These are phyloP conservation scores for Cosmia trapezina DNA, from an alignment of 2,888 invertebrate species.

Conservation along the genomic window DNA sequence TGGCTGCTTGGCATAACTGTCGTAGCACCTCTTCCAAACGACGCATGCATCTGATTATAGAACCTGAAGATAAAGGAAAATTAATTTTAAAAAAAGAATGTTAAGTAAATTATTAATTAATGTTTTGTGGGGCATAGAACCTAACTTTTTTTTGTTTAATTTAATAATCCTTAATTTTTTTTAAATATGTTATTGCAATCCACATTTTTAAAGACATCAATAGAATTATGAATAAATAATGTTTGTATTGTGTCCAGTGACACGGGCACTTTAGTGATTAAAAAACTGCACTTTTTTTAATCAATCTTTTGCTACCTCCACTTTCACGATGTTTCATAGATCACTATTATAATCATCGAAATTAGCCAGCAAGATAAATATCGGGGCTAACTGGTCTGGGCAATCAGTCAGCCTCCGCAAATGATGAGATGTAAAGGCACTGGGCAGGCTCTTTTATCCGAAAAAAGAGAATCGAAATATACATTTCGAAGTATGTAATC, in stretches of 20 bases:
- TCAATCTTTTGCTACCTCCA: not conserved
- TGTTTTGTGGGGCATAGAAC: too few relatives aligned
- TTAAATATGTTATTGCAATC: too few relatives aligned
- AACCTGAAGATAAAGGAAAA: constrained; percentile 78
- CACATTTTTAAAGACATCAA: not conserved
- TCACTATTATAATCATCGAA: not conserved
- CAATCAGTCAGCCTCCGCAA: too few relatives aligned
- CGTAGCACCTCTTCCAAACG: constrained; percentile 98
- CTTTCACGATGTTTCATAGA: not conserved
- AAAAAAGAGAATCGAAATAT: not conserved
- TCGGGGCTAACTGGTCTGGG: too few relatives aligned
- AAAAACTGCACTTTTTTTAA: not conserved
- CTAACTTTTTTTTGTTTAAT: too few relatives aligned
- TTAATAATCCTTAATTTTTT: too few relatives aligned
- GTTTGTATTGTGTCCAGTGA: not conserved
- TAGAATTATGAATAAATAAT: not conserved
- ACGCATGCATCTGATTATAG: constrained; percentile 96
- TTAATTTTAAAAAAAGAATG: too few relatives aligned
- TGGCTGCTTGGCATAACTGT: constrained; percentile 98
- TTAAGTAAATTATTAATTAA: too few relatives aligned
- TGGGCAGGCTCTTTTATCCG: not conserved
- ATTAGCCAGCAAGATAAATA: not conserved
- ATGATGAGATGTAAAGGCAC: too few relatives aligned
- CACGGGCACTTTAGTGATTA: not conserved
- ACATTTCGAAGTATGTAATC: too few relatives aligned